Evolutionary conservation across 2,888 invertebrate genomes (phyloP).

Genomic region (Pyrrhia umbra): DNA sequence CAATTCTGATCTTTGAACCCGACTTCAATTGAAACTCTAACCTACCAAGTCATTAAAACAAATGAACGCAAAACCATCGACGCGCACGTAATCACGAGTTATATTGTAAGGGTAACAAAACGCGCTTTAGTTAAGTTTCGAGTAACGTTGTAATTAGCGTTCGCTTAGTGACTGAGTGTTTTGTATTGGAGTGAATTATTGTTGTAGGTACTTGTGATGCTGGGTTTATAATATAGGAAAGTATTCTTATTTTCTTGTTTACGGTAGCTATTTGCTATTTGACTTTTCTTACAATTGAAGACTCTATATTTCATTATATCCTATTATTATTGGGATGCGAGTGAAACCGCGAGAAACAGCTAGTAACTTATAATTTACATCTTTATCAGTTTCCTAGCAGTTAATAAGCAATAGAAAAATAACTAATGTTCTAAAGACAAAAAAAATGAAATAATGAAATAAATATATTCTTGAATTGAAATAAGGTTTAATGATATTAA

Average conservation of each 20-base stretch:
- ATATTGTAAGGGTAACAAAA: conserved; percentile 60
- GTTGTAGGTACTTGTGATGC: conserved; percentile 18
- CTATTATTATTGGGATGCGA: too few species aligned
- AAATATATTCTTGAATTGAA: too few species aligned
- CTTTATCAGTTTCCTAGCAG: too few species aligned
- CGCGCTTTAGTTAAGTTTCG: conserved; percentile 56
- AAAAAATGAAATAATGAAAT: background rate
- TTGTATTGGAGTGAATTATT: conserved; percentile 50
- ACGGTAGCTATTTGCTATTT: too few species aligned
- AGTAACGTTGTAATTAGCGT: conserved; percentile 62
- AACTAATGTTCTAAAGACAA: background rate
- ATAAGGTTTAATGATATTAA: background rate
- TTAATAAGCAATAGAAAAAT: background rate
- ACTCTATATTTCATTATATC: too few species aligned
- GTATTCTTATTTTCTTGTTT: background rate
- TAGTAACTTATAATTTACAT: too few species aligned
- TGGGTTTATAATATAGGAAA: conserved; percentile 4
- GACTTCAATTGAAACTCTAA: conserved; percentile 55
- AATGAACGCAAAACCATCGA: conserved; percentile 60
- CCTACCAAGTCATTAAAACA: conserved; percentile 63
- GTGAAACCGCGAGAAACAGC: too few species aligned
- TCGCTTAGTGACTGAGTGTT: conserved; percentile 51
- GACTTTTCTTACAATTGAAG: too few species aligned
- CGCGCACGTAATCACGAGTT: conserved; percentile 61
- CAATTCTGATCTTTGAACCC: conserved; percentile 53